These are phyloP conservation scores for Paradisaea rubra DNA, from an alignment of 2,113 vertebrate species.

Conservation along the genomic window DNA sequence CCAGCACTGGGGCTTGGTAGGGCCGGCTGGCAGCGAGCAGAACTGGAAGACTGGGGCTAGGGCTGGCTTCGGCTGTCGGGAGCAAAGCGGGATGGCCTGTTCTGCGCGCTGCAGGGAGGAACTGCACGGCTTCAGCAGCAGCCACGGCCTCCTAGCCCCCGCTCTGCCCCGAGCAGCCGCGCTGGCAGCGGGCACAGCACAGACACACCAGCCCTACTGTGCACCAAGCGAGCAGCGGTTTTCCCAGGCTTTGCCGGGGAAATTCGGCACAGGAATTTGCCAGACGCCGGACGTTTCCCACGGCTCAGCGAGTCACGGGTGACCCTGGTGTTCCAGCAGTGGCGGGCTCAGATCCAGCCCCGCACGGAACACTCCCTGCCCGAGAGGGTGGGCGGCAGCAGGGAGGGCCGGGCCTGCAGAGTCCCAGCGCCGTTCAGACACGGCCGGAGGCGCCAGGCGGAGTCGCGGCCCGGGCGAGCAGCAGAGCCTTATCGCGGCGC, in stretches of 20 bases:
- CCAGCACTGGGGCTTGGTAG: accelerated
- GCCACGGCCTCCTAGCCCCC: neutral
- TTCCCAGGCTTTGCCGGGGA: no score
- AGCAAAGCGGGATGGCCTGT: neutral
- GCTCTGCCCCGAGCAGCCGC: neutral
- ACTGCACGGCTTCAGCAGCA: neutral
- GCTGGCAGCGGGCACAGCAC: neutral
- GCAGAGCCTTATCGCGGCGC: neutral
- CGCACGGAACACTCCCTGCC: neutral
- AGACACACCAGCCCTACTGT: neutral
- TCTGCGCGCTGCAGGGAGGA: neutral
- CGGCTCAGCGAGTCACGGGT: neutral
- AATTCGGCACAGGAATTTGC: neutral
- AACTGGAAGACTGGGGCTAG: neutral
- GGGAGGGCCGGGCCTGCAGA: neutral
- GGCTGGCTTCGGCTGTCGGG: neutral
- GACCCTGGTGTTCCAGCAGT: neutral
- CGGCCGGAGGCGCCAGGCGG: neutral
- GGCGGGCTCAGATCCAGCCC: neutral
- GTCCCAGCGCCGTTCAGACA: neutral
- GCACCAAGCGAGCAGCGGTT: neutral
- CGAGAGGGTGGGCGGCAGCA: neutral
- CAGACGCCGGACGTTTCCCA: neutral
- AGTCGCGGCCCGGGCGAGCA: neutral
- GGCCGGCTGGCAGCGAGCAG: neutral